These are phyloP conservation scores for Callimorpha dominula DNA, from an alignment of 2,888 invertebrate genomes.

Conservation along the genomic window DNA sequence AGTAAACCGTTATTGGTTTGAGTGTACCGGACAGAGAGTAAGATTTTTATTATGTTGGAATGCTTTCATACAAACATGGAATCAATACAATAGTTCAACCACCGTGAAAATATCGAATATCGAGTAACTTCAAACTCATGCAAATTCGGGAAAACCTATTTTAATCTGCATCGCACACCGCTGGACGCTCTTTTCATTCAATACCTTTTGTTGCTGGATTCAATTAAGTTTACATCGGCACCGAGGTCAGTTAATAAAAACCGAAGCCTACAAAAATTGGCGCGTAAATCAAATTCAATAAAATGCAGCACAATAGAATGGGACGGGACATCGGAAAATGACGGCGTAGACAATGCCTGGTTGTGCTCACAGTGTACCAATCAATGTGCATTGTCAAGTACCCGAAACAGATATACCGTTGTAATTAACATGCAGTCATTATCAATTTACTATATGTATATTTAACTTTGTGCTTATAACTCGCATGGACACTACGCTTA, in stretches of 20 bases:
- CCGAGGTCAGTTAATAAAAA: slow-evolving; percentile 86
- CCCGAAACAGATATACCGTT: slow-evolving; percentile 38
- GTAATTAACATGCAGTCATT: not conserved
- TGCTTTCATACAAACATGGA: slow-evolving; percentile 56
- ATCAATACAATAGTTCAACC: slow-evolving; percentile 74
- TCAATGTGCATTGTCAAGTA: slow-evolving; percentile 37
- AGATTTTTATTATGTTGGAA: slow-evolving; percentile 27
- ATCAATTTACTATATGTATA: not conserved
- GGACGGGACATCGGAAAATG: slow-evolving; percentile 73
- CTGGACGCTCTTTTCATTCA: slow-evolving; percentile 85
- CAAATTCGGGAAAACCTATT: slow-evolving; percentile 84
- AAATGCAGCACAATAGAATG: slow-evolving; percentile 79
- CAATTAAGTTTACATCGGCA: slow-evolving; percentile 86
- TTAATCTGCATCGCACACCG: slow-evolving; percentile 86
- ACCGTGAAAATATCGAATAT: slow-evolving; percentile 79
- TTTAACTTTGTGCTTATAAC: not conserved
- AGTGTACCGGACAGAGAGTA: not conserved
- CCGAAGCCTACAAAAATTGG: slow-evolving; percentile 85
- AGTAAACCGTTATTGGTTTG: not conserved
- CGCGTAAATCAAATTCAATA: slow-evolving; percentile 86
- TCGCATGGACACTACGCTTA: not conserved
- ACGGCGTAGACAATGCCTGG: slow-evolving; percentile 70
- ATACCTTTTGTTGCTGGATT: slow-evolving; percentile 85
- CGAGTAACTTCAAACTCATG: slow-evolving; percentile 80
- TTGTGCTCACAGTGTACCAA: slow-evolving; percentile 37